Base-by-base conservation (phyloP, 2,888 invertebrate species). In the Orchestes rusci region DNA sequence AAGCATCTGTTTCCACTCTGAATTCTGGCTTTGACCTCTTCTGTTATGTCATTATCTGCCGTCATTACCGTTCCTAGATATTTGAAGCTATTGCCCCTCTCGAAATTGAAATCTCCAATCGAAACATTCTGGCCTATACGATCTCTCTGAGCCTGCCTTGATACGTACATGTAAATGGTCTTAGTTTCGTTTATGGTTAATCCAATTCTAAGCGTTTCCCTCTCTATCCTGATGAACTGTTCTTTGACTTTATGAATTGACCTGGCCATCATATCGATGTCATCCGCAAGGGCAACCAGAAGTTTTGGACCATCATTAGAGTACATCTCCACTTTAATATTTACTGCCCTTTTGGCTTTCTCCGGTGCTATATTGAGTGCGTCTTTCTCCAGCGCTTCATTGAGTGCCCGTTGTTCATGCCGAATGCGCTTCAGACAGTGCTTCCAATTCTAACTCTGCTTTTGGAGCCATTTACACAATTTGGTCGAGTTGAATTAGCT, bases 111-210 rank as follows among this genome's bases (percentile, higher is more conserved):
- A 2, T 41, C 43, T 7, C 28, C 36, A 2, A 43, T 43, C 4
- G 43, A 27, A 7, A 43, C 27, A 10, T 43, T 43, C 13, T 43
- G 43, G 8, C 43, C 36, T 37, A 43, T 30, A 10, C 31, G 7
- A 31, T 5, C 31, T 31, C 31, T 31, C 8, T 31, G 7, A 5
- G 31, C 17, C 36, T 23, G n/a, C 16, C 19, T 33, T 4, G 4
- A 7, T 13, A 23, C 13, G 12, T 16, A 37, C 34, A 41, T 41
- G 34, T 34, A 19, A 15, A 34, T 41, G 4, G 36, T 43, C 17
- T 43, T 43, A 4, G 28, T 13, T 16, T 30, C 32, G 45, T 45
- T 39, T 16, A 34, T 33, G 12, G 10, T 10, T 10, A 38, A 15
- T 10, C 43, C 35, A 28, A 43, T 28, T 5, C 4, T 37, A 23